phyloP scores from a whole-genome alignment of 1,140 invertebrate species.

The Drosophila novamexicana region DNA sequence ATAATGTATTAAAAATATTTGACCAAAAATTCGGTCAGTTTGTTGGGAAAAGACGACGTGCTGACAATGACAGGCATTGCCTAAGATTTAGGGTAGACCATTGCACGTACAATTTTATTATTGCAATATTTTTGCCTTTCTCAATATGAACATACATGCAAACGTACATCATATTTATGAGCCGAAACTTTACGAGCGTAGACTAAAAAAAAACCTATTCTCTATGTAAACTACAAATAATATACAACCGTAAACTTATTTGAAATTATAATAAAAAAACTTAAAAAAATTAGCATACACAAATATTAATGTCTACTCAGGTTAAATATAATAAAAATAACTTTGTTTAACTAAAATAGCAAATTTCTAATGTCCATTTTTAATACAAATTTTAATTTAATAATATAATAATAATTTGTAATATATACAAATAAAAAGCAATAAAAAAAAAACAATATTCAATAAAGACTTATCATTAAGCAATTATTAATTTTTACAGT shows the following conservation, averaged over 20 bases:
- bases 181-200: background rate
- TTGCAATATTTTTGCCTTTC: constrained; percentile 9
- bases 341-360: too few relatives aligned
- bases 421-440: too few relatives aligned
- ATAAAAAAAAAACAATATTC: too few relatives aligned
- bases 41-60: constrained; percentile 15
- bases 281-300: too few relatives aligned
- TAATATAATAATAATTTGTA: too few relatives aligned
- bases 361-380: too few relatives aligned
- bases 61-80: constrained; percentile 2
- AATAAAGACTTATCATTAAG: too few relatives aligned
- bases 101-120: constrained; percentile 16
- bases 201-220: background rate
- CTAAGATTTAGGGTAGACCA: background rate
- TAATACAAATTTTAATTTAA: too few relatives aligned
- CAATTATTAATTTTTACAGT: too few relatives aligned
- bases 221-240: too few relatives aligned
- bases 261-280: background rate
- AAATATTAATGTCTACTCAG: too few relatives aligned
- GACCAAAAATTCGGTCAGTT: constrained; percentile 5
- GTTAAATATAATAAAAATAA: too few relatives aligned
- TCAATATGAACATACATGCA: background rate
- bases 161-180: background rate
- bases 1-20: background rate
- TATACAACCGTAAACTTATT: background rate